Evolutionary conservation across 2,113 vertebrate species (phyloP).

Genomic region (Psophia crepitans): DNA sequence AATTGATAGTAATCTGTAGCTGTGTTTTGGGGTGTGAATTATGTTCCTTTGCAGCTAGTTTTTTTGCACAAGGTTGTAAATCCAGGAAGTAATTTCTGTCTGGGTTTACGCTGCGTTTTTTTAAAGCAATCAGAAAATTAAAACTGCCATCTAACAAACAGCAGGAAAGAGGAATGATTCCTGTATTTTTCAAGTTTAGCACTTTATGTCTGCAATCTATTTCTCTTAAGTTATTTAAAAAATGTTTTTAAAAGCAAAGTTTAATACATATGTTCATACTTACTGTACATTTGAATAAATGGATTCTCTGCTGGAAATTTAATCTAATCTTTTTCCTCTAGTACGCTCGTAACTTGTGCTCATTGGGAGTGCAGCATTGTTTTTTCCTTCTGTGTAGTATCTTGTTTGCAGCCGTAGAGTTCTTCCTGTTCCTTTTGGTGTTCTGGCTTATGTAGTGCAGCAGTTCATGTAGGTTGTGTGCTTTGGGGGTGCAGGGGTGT

Average conservation of each 20-base stretch:
- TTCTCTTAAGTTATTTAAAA: background rate
- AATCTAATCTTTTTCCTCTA: background rate
- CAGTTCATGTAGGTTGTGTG: background rate
- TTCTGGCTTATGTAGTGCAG: background rate
- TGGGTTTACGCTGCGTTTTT: background rate
- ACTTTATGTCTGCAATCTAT: background rate
- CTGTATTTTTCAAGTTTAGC: background rate
- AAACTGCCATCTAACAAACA: conserved; percentile 20
- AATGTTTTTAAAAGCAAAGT: background rate
- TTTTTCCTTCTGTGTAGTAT: background rate
- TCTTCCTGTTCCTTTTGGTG: background rate
- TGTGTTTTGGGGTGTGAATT: background rate
- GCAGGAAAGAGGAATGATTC: background rate
- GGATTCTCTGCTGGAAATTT: background rate
- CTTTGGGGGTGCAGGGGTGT: background rate
- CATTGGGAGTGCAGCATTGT: background rate
- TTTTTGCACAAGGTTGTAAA: conserved; percentile 43
- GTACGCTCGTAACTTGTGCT: conserved; percentile 6
- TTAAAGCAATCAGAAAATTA: conserved; percentile 17
- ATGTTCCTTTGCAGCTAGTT: conserved; percentile 20
- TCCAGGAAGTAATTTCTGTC: background rate
- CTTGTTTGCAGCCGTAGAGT: background rate
- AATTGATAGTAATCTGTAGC: background rate
- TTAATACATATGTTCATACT: background rate
- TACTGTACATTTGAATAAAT: conserved; percentile 1